Conservation (phyloP, 1,140 invertebrate species). For the Pteromalus puparum region DNA sequence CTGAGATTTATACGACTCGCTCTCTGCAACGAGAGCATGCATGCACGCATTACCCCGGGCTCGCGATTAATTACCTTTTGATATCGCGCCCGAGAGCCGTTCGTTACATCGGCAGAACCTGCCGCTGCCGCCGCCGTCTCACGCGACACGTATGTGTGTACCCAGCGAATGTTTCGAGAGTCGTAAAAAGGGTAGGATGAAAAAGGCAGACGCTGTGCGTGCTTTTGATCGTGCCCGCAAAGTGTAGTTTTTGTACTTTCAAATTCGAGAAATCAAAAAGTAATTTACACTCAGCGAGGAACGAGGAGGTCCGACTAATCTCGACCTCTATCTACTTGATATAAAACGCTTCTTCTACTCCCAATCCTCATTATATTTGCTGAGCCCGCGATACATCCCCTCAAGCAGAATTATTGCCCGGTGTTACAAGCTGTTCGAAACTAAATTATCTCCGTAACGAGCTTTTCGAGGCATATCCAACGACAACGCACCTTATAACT, state of each 20-base stretch:
- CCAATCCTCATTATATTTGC: not conserved
- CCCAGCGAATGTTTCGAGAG: slow-evolving; percentile 28
- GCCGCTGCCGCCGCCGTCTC: not conserved
- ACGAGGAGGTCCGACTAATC: no score
- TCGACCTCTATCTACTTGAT: not conserved
- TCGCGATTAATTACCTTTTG: slow-evolving; percentile 54
- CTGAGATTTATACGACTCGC: slow-evolving; percentile 46
- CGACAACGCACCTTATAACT: not conserved
- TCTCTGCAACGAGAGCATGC: slow-evolving; percentile 16
- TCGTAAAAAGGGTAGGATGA: slow-evolving; percentile 25
- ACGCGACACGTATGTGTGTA: slow-evolving; percentile 27
- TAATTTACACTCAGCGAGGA: no score
- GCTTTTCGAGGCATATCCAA: not conserved
- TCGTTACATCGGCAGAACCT: slow-evolving; percentile 12
- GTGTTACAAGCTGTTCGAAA: not conserved
- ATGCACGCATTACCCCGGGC: slow-evolving; percentile 19
- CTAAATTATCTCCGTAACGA: not conserved
- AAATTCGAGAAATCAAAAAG: no score
- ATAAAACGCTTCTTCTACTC: not conserved
- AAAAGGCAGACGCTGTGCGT: slow-evolving; percentile 17
- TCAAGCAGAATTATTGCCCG: not conserved
- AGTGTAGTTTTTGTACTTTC: no score
- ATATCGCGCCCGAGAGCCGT: slow-evolving; percentile 40
- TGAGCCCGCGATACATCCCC: not conserved
- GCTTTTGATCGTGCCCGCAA: not conserved